Base-by-base conservation (phyloP, 2,888 invertebrate genomes). In the Malthinus flaveolus region DNA sequence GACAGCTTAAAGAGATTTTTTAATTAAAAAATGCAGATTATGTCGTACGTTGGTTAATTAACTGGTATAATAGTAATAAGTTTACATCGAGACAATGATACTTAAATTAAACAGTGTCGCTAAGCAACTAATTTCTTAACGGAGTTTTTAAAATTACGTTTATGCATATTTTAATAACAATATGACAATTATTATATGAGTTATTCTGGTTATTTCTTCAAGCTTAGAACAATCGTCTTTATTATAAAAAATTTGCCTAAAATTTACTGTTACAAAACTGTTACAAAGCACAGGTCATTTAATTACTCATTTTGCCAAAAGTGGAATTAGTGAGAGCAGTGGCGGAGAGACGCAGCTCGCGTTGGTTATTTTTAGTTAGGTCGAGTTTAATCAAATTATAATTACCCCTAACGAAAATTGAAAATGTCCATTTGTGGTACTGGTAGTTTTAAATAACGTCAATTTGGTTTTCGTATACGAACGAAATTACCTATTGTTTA, bases 401-500 rank as follows among this genome's bases (percentile, higher is more conserved):
- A 23, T 23, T 23, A 23, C 23, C 23, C 23, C 23, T 5, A 23
- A 23, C 5, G 23, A 23, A 23, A 23, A 23, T 2, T 23, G 23
- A 3, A 2, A 23, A 23, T 23, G 23, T 23, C 23, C 23, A 23
- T 23, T 2, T 23, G 23, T 23, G 23, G 23, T 23, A 2, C 3
- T 34, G 6, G 23, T 42, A 57, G 54, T 36, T 69, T 71, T 72
- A 70, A 70, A 73, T 74, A 73, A 73, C 73, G 73, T 74, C 73
- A 70, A 71, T 74, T 73, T 66, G 70, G 70, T 54, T 59, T 61
- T 57, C 47, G 56, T 56, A 31, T 48, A 59, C 50, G 13, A 56
- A 39, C 67, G 66, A 73, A 75, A 75, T 75, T 75, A 74, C 73
- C 76, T 73, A 78, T 78, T 78, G 77, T 78, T 77, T 77, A 78